Evolutionary conservation across 1,140 invertebrate species (phyloP).

Genomic region (Littorina saxatilis): DNA sequence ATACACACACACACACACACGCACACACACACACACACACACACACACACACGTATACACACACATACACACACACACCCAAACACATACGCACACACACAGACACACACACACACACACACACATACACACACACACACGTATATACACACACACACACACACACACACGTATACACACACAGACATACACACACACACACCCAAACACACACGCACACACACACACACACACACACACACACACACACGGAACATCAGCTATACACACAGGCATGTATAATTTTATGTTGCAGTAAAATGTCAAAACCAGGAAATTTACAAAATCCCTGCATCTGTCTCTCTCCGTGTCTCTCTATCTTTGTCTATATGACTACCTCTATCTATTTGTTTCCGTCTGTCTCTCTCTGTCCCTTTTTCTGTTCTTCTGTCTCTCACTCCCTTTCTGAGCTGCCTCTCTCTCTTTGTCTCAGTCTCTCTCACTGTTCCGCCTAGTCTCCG

Average conservation of each 20-base stretch:
- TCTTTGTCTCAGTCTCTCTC: no score
- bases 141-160: neutral
- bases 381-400: no score
- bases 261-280: neutral
- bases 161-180: neutral
- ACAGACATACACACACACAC: neutral
- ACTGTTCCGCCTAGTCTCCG: no score
- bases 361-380: no score
- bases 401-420: no score
- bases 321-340: no score
- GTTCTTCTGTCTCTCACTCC: no score
- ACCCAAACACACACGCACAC: neutral
- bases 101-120: neutral
- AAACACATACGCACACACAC: neutral
- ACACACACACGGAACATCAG: no score
- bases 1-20: neutral
- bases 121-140: conserved; percentile 4
- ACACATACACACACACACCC: neutral
- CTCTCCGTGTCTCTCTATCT: no score
- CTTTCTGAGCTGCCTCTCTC: no score
- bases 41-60: neutral
- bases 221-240: neutral
- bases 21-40: neutral
- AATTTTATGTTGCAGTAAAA: no score
- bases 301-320: neutral